phyloP scores from a whole-genome alignment of 1,140 invertebrate genomes.

The Cotesia vestalis region DNA sequence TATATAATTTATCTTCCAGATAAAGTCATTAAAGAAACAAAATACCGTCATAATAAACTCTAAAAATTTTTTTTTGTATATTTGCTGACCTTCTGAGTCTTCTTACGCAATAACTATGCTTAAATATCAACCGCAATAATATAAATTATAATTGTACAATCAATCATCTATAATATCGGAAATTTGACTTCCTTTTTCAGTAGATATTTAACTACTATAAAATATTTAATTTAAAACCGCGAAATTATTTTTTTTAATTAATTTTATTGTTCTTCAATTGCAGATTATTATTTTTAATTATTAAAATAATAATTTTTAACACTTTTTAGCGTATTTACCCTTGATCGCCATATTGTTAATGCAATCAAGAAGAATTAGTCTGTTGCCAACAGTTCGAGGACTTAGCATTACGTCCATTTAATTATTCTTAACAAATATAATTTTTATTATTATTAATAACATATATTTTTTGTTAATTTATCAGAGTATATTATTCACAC shows the following conservation, averaged over 20 bases:
- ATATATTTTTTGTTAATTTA: no score
- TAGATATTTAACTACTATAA: neutral
- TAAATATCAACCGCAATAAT: neutral
- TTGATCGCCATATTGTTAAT: constrained; percentile 31
- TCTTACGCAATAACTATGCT: neutral
- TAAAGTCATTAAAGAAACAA: neutral
- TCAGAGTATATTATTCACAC: no score
- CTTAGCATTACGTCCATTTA: constrained; percentile 1
- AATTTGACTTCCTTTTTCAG: constrained; percentile 10
- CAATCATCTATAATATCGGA: constrained; percentile 17
- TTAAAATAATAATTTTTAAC: no score
- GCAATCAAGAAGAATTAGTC: constrained; percentile 31
- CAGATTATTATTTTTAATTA: no score
- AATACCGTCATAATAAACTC: neutral
- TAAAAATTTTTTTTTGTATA: constrained; percentile 1
- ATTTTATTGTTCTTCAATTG: neutral
- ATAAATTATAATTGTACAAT: constrained; percentile 10
- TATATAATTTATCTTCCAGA: neutral
- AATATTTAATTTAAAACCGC: neutral
- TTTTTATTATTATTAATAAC: neutral
- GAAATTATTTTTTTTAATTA: neutral
- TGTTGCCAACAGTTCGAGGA: constrained; percentile 26
- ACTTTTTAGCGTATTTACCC: neutral
- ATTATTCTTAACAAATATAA: constrained; percentile 2
- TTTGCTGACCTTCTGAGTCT: constrained; percentile 3